Percentiles rank a stretch among this genome's conserved stretches.
phyloP scores from a whole-genome alignment of 1,140 invertebrate species.

The Ooceraea biroi region DNA sequence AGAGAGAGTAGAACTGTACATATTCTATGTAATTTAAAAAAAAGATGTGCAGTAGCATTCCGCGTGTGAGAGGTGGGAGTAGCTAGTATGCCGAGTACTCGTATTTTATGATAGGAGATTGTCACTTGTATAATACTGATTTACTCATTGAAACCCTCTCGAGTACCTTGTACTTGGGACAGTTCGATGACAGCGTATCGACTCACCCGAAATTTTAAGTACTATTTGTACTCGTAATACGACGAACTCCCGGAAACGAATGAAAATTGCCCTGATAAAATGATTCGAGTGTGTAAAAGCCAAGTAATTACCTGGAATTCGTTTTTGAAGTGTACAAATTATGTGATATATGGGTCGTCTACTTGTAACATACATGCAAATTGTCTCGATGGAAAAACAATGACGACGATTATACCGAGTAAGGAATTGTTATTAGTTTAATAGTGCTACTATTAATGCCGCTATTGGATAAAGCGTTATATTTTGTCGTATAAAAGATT shows the following conservation, averaged over 20 bases:
- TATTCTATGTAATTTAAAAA: conserved; percentile 68
- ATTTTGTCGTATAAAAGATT: conserved; percentile 83
- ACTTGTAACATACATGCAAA: conserved; percentile 74
- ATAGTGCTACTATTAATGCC: conserved; percentile 19
- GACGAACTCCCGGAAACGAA: conserved; percentile 45
- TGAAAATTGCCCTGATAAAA: neutral
- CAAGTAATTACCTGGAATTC: conserved; percentile 54
- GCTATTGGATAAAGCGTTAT: conserved; percentile 77
- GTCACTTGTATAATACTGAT: conserved; percentile 51
- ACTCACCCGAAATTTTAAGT: conserved; percentile 74
- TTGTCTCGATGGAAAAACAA: conserved; percentile 66
- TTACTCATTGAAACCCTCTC: conserved; percentile 11
- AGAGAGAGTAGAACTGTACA: conserved; percentile 70
- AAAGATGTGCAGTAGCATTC: conserved; percentile 74
- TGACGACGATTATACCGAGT: conserved; percentile 67
- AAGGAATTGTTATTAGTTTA: conserved; percentile 32
- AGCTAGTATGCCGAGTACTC: conserved; percentile 67
- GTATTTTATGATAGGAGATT: conserved; percentile 54
- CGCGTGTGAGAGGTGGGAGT: neutral
- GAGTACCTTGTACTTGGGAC: conserved; percentile 6
- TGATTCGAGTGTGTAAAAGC: conserved; percentile 7
- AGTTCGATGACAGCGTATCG: conserved; percentile 19
- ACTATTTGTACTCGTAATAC: conserved; percentile 78
- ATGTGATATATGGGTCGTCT: conserved; percentile 81
- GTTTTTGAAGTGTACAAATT: conserved; percentile 81